Base-by-base conservation (phyloP, 1,140 invertebrate species). In the Euwallacea fornicatus region DNA sequence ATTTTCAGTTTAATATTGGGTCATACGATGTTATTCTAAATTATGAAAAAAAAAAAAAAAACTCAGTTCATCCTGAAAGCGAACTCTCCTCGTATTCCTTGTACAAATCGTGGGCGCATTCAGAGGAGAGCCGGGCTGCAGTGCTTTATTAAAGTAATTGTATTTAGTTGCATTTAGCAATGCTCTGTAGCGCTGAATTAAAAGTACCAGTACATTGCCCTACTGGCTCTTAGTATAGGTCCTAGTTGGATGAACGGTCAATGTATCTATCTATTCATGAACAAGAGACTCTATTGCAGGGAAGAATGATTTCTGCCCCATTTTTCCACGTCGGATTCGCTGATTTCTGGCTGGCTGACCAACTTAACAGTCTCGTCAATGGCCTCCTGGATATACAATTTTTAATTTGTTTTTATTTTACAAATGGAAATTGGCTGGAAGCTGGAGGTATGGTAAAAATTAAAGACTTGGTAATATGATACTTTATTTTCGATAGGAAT, bases 261-360 rank as follows among this genome's bases (percentile, higher is more conserved):
- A 4, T 33, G 21, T 33, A 33, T 33, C 21, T 33, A 33, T 33
- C 21, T 4, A 33, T 2, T 33, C 21, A 33, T 56, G 7, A 56
- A 13, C 1, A 8, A 21, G 11, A 56, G 7, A 56, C 2, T 1
- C 7, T 43, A 11, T 78, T 77, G 53, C 58, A 82, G 76, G 86
- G 88, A 58, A 85, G 91, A 15, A 89, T 94, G 70, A 78, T 94
- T 66, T 85, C 86, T 6, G 91, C 95, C 0, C 94, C 94, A 8
- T 92, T 96, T 78, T 90, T 92, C 73, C 88, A 90, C 77, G 95
- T 97, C 11, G 88, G 87, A 10, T 97, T 97, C 80, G 93, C 94
- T 63, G 94, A 97, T 83, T 97, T 97, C 84, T 97, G 95, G 95
- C 86, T 97, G 66, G 95, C 92, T 65, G 94, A 97, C 84, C 94